Evolutionary conservation across 2,797 vertebrate genomes (phyloP).

Genomic region (Glossophaga mutica): DNA sequence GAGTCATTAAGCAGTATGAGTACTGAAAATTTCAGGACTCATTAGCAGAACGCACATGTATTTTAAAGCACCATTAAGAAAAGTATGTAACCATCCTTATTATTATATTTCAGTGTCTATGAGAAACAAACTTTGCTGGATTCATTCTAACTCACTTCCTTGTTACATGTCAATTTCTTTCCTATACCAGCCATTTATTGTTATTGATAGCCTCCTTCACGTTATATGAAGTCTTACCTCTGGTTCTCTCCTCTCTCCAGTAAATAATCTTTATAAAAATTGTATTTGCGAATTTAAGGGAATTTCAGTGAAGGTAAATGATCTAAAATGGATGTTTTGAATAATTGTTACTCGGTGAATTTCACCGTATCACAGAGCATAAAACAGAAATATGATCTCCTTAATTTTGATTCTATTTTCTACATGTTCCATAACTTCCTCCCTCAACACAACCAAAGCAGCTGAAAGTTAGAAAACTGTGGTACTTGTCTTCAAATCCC

Average conservation of each 20-base stretch:
- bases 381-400: constrained; percentile 70
- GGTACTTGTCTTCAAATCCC: constrained; percentile 62
- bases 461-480: constrained; percentile 61
- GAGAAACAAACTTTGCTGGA: background rate
- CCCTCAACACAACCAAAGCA: constrained; percentile 70
- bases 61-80: constrained; percentile 20
- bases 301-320: background rate
- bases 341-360: constrained; percentile 42
- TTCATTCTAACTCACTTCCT: background rate
- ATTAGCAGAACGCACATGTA: background rate
- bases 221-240: background rate
- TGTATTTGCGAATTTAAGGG: background rate
- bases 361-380: constrained; percentile 17
- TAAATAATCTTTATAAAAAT: background rate
- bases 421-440: constrained; percentile 63
- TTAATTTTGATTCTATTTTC: constrained; percentile 66
- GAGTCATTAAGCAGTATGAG: background rate
- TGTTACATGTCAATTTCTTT: background rate
- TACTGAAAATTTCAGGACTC: constrained; percentile 5
- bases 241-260: background rate
- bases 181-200: background rate
- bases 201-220: background rate
- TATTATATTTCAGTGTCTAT: background rate
- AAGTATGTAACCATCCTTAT: background rate
- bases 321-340: constrained; percentile 34